Evolutionary conservation across 2,888 invertebrate genomes (phyloP).

Genomic region (Thumatha senex): DNA sequence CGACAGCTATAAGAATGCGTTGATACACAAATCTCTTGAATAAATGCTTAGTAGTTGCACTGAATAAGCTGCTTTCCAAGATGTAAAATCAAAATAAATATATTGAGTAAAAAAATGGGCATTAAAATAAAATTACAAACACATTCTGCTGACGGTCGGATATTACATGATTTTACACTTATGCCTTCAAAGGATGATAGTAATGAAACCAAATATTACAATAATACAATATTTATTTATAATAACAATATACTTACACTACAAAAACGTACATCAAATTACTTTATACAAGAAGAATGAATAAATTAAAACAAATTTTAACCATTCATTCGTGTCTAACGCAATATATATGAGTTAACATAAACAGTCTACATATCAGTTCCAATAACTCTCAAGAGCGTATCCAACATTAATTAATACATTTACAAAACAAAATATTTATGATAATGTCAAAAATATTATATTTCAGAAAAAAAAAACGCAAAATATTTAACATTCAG

Average conservation of each 20-base stretch:
- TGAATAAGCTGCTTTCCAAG: no score
- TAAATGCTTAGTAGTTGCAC: no score
- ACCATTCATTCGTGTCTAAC: slow-evolving; percentile 15
- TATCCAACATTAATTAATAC: neutral
- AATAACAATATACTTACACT: slow-evolving; percentile 22
- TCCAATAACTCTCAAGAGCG: slow-evolving; percentile 3
- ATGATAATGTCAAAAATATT: neutral
- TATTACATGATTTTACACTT: no score
- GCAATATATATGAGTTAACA: slow-evolving; percentile 38
- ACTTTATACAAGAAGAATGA: slow-evolving; percentile 25
- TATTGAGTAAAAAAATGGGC: no score
- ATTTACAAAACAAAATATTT: neutral
- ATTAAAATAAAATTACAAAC: no score
- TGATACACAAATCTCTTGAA: neutral
- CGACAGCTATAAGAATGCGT: no score
- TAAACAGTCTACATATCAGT: slow-evolving; percentile 29
- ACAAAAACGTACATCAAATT: slow-evolving; percentile 19
- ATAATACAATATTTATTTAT: slow-evolving; percentile 30
- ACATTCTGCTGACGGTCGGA: no score
- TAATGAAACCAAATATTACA: slow-evolving; percentile 32
- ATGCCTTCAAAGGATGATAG: slow-evolving; percentile 9
- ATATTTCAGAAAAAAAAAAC: neutral
- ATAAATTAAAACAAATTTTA: no score
- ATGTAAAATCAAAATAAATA: no score
- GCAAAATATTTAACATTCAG: neutral